Evolutionary conservation across 2,797 vertebrate genomes (phyloP).

Genomic region (Bradypus variegatus): DNA sequence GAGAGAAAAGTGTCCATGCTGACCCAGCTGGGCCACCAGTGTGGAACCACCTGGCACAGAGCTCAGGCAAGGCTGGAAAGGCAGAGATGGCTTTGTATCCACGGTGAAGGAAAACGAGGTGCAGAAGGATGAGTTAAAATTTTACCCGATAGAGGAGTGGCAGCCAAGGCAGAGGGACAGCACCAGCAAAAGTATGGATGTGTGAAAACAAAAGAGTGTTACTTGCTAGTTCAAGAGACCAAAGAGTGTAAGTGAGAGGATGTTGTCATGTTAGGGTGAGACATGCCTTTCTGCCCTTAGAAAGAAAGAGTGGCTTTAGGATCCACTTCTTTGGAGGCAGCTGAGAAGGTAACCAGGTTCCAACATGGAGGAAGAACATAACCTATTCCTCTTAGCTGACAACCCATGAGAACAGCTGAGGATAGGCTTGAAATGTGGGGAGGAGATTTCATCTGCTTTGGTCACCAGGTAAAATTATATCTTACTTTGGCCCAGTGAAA

Average conservation of each 20-base stretch:
- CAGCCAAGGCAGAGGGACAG: neutral
- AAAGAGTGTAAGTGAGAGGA: neutral
- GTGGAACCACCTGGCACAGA: accelerated
- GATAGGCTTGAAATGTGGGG: neutral
- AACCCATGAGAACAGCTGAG: neutral
- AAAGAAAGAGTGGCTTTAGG: neutral
- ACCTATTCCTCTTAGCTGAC: neutral
- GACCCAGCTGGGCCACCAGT: accelerated
- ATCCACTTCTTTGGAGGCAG: neutral
- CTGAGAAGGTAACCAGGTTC: neutral
- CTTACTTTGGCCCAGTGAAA: too few species aligned
- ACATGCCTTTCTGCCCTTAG: neutral
- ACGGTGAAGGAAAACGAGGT: neutral
- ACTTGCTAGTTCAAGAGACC: neutral
- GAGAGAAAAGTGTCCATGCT: neutral
- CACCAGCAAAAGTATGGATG: neutral
- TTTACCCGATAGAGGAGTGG: neutral
- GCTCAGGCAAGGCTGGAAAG: neutral
- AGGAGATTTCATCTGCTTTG: neutral
- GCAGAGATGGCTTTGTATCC: neutral
- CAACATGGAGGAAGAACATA: neutral
- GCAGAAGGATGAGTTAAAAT: neutral
- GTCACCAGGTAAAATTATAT: neutral
- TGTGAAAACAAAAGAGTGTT: neutral
- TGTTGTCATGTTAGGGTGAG: neutral